Evolutionary conservation across 2,797 vertebrate species (phyloP).

Genomic region (Sternarchorhynchus goeldii): DNA sequence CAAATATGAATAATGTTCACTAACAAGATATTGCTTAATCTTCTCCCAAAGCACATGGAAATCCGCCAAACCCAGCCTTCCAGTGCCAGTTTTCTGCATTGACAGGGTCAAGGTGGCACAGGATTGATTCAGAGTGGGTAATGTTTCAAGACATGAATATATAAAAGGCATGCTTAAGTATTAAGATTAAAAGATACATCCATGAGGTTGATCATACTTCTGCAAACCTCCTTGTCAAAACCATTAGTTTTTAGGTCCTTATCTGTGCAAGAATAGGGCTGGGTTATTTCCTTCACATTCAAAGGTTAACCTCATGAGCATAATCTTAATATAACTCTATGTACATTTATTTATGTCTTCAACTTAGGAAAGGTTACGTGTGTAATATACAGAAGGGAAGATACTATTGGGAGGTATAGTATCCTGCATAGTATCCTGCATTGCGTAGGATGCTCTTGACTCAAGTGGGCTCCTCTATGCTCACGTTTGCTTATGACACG

Average conservation of each 20-base stretch:
- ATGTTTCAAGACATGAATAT: background rate
- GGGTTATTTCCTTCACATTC: background rate
- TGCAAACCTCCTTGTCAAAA: constrained; percentile 79
- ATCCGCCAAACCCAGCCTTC: constrained; percentile 79
- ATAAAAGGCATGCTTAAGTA: background rate
- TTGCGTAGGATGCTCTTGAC: background rate
- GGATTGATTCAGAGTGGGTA: background rate
- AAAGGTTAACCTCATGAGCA: background rate
- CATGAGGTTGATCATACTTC: constrained; percentile 79
- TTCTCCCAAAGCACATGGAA: constrained; percentile 85
- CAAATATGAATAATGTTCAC: constrained; percentile 44
- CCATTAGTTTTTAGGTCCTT: constrained; percentile 82
- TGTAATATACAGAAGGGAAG: background rate
- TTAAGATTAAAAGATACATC: constrained; percentile 56
- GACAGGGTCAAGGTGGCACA: constrained; percentile 56
- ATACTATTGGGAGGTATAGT: background rate
- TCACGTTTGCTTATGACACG: constrained; percentile 81
- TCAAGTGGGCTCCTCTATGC: constrained; percentile 39
- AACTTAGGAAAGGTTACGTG: background rate
- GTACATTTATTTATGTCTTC: background rate
- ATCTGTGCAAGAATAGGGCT: constrained; percentile 63
- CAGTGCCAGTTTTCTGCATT: constrained; percentile 75
- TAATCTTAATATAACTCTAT: background rate
- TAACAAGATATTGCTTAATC: constrained; percentile 80
- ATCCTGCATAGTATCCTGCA: background rate